These are phyloP conservation scores for Trypoxylon attenuatum DNA, from an alignment of 2,888 invertebrate genomes.

Conservation along the genomic window DNA sequence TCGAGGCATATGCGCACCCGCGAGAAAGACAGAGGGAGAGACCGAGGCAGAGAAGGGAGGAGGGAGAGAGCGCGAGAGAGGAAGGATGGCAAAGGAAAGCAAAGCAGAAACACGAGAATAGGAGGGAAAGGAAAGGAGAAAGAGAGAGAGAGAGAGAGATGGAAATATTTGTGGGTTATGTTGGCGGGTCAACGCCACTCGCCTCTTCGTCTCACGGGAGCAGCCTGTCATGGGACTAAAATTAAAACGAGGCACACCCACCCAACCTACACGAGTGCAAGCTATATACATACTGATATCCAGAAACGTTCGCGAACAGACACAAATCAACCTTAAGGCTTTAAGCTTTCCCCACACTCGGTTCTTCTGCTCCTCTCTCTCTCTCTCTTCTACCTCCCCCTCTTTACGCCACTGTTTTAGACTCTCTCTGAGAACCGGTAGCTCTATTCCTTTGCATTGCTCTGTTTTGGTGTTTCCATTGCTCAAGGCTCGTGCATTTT, in stretches of 20 bases:
- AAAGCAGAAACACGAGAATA: too few relatives aligned
- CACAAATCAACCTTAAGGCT: slow-evolving; percentile 44
- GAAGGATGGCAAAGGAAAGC: slow-evolving; percentile 9
- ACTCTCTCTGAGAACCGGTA: slow-evolving; percentile 20
- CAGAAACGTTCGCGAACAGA: slow-evolving; percentile 29
- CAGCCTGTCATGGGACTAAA: slow-evolving; percentile 64
- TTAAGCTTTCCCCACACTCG: slow-evolving; percentile 18
- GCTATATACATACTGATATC: neutral
- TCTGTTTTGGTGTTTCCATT: too few relatives aligned
- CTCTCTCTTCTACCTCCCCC: neutral
- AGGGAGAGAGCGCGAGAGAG: slow-evolving; percentile 13
- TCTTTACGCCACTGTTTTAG: neutral
- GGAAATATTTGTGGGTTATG: slow-evolving; percentile 68
- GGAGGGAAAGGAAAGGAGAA: slow-evolving; percentile 20
- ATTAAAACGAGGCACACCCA: slow-evolving; percentile 70
- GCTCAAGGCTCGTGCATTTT: slow-evolving; percentile 23
- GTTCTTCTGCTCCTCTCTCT: slow-evolving; percentile 8
- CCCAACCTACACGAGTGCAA: slow-evolving; percentile 30
- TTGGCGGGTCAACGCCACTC: slow-evolving; percentile 68
- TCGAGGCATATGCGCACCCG: slow-evolving; percentile 32
- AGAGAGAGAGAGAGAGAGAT: slow-evolving; percentile 22
- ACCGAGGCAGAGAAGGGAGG: neutral
- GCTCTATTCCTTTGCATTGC: slow-evolving; percentile 7
- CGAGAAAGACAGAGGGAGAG: slow-evolving; percentile 12
- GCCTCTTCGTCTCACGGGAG: slow-evolving; percentile 45